These are phyloP conservation scores for Marisa cornuarietis DNA, from an alignment of 1,140 invertebrate species.

Conservation along the genomic window DNA sequence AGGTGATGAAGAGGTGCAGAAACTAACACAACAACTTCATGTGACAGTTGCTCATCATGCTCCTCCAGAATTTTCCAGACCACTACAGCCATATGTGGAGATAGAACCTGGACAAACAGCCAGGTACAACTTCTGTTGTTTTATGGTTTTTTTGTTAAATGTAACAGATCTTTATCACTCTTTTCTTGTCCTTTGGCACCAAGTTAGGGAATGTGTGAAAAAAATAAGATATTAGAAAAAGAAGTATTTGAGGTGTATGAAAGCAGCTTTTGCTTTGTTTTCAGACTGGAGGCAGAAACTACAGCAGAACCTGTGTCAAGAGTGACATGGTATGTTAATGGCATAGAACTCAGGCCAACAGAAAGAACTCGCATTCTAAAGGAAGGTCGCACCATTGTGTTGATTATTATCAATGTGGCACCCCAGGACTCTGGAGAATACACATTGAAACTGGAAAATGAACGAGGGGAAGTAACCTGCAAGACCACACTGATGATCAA, in stretches of 20 bases:
- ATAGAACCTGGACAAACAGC: conserved; percentile 52
- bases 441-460: conserved; percentile 60
- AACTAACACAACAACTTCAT: conserved; percentile 43
- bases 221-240: background rate
- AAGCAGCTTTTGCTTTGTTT: conserved; percentile 15
- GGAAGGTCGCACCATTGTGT: conserved; percentile 54
- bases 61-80: conserved; percentile 53
- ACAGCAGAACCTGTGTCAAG: conserved; percentile 53
- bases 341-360: conserved; percentile 54
- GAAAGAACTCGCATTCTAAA: conserved; percentile 53
- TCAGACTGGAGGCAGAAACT: conserved; percentile 59
- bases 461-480: conserved; percentile 62
- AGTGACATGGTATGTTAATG: conserved; percentile 59
- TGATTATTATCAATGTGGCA: conserved; percentile 57
- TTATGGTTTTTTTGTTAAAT: no score
- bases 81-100: conserved; percentile 50
- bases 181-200: no score
- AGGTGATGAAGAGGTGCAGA: conserved; percentile 52
- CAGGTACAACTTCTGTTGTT: conserved; percentile 38
- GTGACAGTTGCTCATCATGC: conserved; percentile 38
- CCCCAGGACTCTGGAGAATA: conserved; percentile 63
- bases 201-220: no score
- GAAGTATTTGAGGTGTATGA: background rate
- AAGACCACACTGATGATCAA: conserved; percentile 61
- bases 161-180: no score